phyloP scores from a whole-genome alignment of 2,888 invertebrate species.

The Lamellibrachia satsuma region DNA sequence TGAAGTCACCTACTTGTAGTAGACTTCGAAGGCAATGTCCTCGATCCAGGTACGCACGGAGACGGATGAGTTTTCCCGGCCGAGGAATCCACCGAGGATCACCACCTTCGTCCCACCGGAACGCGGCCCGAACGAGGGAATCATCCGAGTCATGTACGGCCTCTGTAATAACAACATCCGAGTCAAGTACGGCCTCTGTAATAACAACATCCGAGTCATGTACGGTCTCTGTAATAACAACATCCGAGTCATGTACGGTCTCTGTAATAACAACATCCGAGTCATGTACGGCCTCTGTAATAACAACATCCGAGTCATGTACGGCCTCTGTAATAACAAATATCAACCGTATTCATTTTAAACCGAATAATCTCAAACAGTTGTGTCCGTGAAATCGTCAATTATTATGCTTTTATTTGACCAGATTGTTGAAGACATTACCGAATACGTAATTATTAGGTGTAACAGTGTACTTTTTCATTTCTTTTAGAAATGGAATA shows the following conservation, averaged over 20 bases:
- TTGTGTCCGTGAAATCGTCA: too few relatives aligned
- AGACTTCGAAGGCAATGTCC: neutral
- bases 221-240: conserved; percentile 27
- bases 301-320: conserved; percentile 32
- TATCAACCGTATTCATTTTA: neutral
- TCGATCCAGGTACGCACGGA: neutral
- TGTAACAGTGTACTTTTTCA: too few relatives aligned
- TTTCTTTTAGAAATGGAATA: too few relatives aligned
- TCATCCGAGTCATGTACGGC: conserved; percentile 34
- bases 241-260: conserved; percentile 35
- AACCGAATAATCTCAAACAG: too few relatives aligned
- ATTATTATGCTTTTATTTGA: too few relatives aligned
- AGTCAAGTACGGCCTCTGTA: too few relatives aligned
- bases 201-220: too few relatives aligned
- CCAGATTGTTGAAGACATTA: too few relatives aligned
- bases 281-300: conserved; percentile 38
- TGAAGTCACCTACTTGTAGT: neutral
- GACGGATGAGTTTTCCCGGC: neutral
- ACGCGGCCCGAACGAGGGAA: conserved; percentile 36
- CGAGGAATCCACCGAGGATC: conserved; percentile 33
- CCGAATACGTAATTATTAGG: too few relatives aligned
- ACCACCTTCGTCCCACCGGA: conserved; percentile 37
- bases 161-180: conserved; percentile 27
- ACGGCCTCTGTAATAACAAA: conserved; percentile 31
- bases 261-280: too few relatives aligned